Evolutionary conservation across 92 coral and sea anemone species (phyloP).

Genomic region (Phenganax subtilis): DNA sequence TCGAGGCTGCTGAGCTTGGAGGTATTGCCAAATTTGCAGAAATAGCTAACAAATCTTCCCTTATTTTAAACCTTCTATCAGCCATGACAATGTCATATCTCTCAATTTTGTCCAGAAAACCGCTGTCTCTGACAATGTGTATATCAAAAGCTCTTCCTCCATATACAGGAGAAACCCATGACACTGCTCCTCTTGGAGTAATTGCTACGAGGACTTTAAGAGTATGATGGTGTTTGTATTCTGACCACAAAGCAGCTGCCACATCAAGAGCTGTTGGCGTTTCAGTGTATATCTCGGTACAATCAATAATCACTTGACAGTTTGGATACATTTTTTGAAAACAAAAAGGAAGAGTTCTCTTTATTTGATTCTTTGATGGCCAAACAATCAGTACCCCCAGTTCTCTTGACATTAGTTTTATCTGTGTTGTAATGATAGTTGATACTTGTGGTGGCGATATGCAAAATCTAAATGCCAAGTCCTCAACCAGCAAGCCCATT

Average conservation of each 20-base stretch:
- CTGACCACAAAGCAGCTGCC: constrained; percentile 56
- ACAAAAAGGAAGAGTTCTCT: no score
- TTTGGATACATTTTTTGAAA: no score
- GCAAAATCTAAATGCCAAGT: no score
- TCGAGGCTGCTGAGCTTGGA: constrained; percentile 7
- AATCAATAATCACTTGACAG: constrained; percentile 36
- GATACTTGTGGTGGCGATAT: no score
- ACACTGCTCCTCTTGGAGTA: constrained; percentile 19
- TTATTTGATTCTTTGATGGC: no score
- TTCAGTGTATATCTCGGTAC: constrained; percentile 55
- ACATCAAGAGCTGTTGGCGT: constrained; percentile 46
- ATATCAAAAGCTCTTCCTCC: constrained; percentile 52
- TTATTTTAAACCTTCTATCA: constrained; percentile 25
- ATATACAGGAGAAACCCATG: constrained; percentile 48
- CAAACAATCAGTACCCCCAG: no score
- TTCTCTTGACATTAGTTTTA: no score
- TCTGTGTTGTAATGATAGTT: no score
- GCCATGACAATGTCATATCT: constrained; percentile 38
- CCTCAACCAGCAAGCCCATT: no score
- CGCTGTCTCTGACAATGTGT: constrained; percentile 33
- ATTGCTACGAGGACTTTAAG: constrained; percentile 44
- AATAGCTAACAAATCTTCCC: constrained; percentile 19
- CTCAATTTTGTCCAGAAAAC: constrained; percentile 42
- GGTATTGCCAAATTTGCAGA: constrained; percentile 25
- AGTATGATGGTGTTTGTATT: constrained; percentile 53